Evolutionary conservation across 2,888 invertebrate genomes (phyloP).

Genomic region (Polymixis lichenea): DNA sequence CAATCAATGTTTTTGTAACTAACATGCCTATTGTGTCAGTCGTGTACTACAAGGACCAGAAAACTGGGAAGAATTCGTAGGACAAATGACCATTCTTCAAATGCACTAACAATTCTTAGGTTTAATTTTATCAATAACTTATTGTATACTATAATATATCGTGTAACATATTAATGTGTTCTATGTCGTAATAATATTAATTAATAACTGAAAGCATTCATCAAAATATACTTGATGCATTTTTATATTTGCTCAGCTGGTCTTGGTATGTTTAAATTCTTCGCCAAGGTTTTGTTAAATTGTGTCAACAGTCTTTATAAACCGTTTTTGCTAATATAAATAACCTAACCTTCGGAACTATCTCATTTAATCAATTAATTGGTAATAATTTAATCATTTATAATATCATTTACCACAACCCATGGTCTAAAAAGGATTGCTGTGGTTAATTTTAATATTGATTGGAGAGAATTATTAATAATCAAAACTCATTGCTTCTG

Average conservation of each 20-base stretch:
- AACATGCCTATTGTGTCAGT: background rate
- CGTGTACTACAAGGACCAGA: background rate
- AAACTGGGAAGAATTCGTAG: background rate
- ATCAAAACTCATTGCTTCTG: conserved; percentile 86
- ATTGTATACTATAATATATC: background rate
- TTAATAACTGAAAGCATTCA: background rate
- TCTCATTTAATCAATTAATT: conserved; percentile 11
- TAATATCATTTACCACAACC: conserved; percentile 70
- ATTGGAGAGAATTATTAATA: conserved; percentile 54
- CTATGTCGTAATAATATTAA: background rate
- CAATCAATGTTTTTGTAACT: conserved; percentile 6
- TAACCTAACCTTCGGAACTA: background rate
- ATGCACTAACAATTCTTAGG: background rate
- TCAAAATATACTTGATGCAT: background rate
- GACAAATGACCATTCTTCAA: background rate
- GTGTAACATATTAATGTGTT: background rate
- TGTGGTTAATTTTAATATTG: conserved; percentile 80
- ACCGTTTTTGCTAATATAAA: background rate
- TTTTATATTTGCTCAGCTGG: conserved; percentile 11
- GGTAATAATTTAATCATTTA: background rate
- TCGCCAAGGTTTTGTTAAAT: background rate
- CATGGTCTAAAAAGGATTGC: conserved; percentile 83
- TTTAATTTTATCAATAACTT: background rate
- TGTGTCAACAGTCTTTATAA: background rate
- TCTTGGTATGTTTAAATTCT: background rate